Evolutionary conservation across 2,888 invertebrate genomes (phyloP).

Genomic region (Chloroclystis v-ata): DNA sequence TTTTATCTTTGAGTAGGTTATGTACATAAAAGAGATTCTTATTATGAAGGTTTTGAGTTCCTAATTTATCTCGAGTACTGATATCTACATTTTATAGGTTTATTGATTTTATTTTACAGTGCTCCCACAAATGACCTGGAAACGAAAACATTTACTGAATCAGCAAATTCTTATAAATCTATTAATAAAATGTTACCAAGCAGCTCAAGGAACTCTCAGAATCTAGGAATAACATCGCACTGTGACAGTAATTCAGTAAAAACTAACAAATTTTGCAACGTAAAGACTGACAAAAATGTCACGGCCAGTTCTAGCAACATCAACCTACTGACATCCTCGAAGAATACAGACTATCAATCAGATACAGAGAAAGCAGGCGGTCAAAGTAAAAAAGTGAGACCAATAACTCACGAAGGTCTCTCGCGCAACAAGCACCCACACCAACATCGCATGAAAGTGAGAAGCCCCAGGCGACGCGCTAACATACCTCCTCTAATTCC

Average conservation of each 20-base stretch:
- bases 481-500: conserved; percentile 27
- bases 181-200: conserved; percentile 42
- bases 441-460: conserved; percentile 59
- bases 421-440: conserved; percentile 44
- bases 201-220: conserved; percentile 38
- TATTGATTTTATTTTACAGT: conserved; percentile 20
- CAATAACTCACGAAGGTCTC: conserved; percentile 33
- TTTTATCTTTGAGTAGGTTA: too few relatives aligned
- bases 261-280: conserved; percentile 23
- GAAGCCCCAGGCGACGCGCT: conserved; percentile 53
- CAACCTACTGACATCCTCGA: conserved; percentile 35
- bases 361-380: conserved; percentile 10
- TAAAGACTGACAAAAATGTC: conserved; percentile 47
- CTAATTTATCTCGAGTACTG: too few relatives aligned
- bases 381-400: conserved; percentile 20
- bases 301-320: conserved; percentile 51
- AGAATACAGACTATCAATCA: conserved; percentile 11
- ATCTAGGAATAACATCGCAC: conserved; percentile 40
- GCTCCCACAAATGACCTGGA: conserved; percentile 33
- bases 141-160: conserved; percentile 28
- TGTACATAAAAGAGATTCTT: too few relatives aligned
- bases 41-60: too few relatives aligned
- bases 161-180: conserved; percentile 31
- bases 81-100: not conserved
- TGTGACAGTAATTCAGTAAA: conserved; percentile 34